Conservation (phyloP, 2,113 vertebrate species). For the Polyodon spathula region DNA sequence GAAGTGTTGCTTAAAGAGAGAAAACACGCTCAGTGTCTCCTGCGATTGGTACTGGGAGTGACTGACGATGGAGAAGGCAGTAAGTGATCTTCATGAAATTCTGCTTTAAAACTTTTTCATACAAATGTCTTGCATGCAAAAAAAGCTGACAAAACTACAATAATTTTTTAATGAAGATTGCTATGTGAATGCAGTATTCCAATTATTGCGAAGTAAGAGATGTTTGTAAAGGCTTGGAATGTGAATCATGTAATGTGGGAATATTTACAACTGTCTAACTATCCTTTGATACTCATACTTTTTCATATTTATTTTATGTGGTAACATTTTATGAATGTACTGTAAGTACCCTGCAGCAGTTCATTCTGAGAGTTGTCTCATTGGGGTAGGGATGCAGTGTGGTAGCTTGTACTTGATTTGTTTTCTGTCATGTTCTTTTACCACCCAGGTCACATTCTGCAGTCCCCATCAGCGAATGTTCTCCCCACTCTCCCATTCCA, state of each 20-base stretch:
- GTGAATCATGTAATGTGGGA: too few relatives aligned
- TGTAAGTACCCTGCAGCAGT: background rate
- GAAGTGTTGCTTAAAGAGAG: constrained; percentile 96
- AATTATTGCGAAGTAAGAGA: too few relatives aligned
- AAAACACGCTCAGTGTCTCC: constrained; percentile 95
- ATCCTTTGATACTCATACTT: too few relatives aligned
- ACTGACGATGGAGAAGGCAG: constrained; percentile 98
- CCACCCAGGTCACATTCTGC: constrained; percentile 83
- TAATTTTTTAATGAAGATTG: too few relatives aligned
- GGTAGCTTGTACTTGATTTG: background rate
- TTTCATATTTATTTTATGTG: too few relatives aligned
- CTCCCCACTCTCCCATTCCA: constrained; percentile 94
- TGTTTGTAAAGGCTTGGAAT: too few relatives aligned
- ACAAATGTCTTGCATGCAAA: constrained; percentile 11
- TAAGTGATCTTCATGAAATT: constrained; percentile 60
- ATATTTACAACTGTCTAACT: too few relatives aligned
- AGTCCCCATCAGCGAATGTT: constrained; percentile 93
- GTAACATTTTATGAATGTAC: too few relatives aligned
- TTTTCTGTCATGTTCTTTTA: constrained; percentile 21
- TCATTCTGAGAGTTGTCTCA: background rate
- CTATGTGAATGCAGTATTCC: too few relatives aligned
- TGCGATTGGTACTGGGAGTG: constrained; percentile 91
- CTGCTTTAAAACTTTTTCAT: constrained; percentile 11
- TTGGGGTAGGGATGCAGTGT: background rate
- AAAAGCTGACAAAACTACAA: too few relatives aligned